Base-by-base conservation (phyloP, 2,888 invertebrate genomes). In the Eupithecia subfuscata region DNA sequence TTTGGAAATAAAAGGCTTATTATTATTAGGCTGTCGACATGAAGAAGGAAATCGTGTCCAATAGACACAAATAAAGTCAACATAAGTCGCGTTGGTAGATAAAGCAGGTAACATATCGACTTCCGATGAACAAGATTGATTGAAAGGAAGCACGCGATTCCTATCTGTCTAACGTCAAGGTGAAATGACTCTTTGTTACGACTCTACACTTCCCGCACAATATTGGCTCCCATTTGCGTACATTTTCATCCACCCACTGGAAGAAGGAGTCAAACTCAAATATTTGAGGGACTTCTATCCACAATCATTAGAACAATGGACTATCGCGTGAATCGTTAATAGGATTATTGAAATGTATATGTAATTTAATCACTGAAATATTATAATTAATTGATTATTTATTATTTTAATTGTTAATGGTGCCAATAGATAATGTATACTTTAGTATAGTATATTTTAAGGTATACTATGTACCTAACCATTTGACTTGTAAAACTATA, bases 111-210 rank as follows among this genome's bases (percentile, higher is more conserved):
- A 71, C 71, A 76, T 73, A 76, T 69, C 71, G 73, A 70, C 73
- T 73, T 76, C 76, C 76, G 70, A 45, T 73, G 73, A 70, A 73
- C 18, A 68, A 74, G 76, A 76, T 74, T 76, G 76, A 76, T 76
- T 74, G 71, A 68, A 40, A 70, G 68, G 63, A 64, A 69, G 64
- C 73, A 73, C 74, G 76, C 71, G 69, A 74, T 76, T 63, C 71
- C 64, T 71, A 76, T 76, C 76, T 56, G 25, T 68, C 67, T 71
- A 40, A 67, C 73, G 75, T 76, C 70, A 70, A 68, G 45, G 40
- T 70, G 67, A 69, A 70, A 52, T 67, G 34, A 64, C 18, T 14
- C 22, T 60, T 60, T 22, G 60, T 60, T 14, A 60, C 60, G 25
- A 60, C 25, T 25, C 60, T 25, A 60, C 5, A 25, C 60, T 60